Evolutionary conservation across 2,797 vertebrate species (phyloP), one percentile per base, ranked within the genome.

Genomic region (Micropoecilia bifurca): DNA sequence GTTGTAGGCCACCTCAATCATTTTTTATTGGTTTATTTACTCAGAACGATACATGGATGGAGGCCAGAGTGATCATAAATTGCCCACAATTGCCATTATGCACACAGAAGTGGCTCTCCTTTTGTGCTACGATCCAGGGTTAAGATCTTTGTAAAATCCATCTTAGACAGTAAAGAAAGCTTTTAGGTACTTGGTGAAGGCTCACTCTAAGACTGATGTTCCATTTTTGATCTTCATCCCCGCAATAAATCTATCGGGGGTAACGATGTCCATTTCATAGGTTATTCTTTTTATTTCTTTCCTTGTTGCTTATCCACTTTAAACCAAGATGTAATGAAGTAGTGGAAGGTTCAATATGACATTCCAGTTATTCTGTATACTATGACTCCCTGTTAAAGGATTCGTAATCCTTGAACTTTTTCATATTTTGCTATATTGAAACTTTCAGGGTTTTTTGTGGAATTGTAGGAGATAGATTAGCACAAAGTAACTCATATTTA

Each of bases 11-110:
- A 83, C 73, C 88, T 93, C 89, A 83, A 89, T 93, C 91, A 92
- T 91, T 75, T 91, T 93, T 91, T 94, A 94, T 92, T 89, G 91
- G 90, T 92, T 94, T 94, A 95, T 94, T 94, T 94, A 93, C 93
- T 90, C 87, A 83, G 84, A 90, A 89, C 87, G 86, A 92, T 92
- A 91, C 92, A 92, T 88, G 89, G 85, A 93, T 91, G 92, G 89
- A 80, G 92, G 85, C 76, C 3, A 78, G 83, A 82, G 83, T 79
- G 90, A 85, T 91, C 93, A 90, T 94, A 93, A 93, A 94, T 94
- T 92, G 87, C 87, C 76, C 84, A 76, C 88, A 89, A 92, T 94
- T 92, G 92, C 88, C 85, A 83, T 90, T 88, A 90, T 78, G 87
- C 86, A 85, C 85, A 85, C 78, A 75, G 83, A 90, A 87, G 87